These are phyloP conservation scores for Pipistrellus pygmaeus DNA, from an alignment of 2,797 vertebrate species.

Conservation along the genomic window DNA sequence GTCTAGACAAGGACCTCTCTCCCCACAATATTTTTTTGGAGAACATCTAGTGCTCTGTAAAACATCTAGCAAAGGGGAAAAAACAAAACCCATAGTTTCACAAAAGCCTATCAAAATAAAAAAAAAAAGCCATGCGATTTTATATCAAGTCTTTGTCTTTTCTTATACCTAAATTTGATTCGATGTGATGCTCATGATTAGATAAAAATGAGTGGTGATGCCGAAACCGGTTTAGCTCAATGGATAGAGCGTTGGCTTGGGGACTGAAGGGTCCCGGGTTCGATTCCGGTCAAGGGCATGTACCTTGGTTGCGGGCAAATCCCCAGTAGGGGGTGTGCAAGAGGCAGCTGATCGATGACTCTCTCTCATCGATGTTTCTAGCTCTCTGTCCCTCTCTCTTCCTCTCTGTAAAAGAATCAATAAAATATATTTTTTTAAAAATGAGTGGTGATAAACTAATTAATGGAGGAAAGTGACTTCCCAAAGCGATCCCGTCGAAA, in stretches of 20 bases:
- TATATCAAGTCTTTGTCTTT: neutral
- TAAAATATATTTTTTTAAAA: neutral
- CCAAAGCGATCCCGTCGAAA: neutral
- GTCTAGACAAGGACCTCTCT: neutral
- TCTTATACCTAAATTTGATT: constrained; percentile 23
- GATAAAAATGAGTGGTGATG: neutral
- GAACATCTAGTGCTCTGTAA: constrained; percentile 51
- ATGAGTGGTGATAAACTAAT: neutral
- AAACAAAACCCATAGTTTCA: neutral
- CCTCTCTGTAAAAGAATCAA: too few relatives aligned
- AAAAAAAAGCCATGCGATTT: constrained; percentile 4
- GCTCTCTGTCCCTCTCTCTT: too few relatives aligned
- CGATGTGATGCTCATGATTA: constrained; percentile 35
- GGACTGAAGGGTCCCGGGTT: too few relatives aligned
- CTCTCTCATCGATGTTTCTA: too few relatives aligned
- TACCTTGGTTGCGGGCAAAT: too few relatives aligned
- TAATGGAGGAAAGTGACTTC: constrained; percentile 1
- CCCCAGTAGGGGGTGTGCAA: too few relatives aligned
- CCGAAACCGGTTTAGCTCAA: too few relatives aligned
- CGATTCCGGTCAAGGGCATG: too few relatives aligned
- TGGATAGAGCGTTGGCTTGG: too few relatives aligned
- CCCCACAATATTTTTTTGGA: constrained; percentile 42
- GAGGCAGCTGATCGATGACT: too few relatives aligned
- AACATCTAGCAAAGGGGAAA: constrained; percentile 1
- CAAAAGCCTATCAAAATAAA: constrained; percentile 5